These are phyloP conservation scores for Motacilla alba DNA, from an alignment of 2,113 vertebrate species.

Conservation along the genomic window DNA sequence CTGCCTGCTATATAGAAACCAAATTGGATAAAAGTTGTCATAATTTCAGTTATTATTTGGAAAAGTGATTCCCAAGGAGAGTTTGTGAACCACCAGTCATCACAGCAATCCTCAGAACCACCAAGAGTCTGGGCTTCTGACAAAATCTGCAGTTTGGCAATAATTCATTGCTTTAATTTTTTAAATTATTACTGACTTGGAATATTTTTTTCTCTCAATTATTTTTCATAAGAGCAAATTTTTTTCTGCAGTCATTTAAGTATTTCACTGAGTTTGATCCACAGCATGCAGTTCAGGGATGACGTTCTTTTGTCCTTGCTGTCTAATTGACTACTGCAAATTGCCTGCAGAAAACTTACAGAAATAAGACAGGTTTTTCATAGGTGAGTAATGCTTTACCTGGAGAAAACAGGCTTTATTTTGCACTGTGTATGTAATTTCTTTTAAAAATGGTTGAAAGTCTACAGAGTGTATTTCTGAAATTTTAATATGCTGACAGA, in stretches of 20 bases:
- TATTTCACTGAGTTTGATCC: background rate
- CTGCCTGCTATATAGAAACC: background rate
- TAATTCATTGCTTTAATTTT: background rate
- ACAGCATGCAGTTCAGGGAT: background rate
- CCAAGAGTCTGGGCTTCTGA: accelerated
- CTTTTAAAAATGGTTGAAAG: background rate
- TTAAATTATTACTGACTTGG: background rate
- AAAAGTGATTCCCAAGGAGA: background rate
- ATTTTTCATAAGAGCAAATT: background rate
- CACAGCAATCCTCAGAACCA: background rate
- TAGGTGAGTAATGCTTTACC: background rate
- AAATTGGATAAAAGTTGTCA: background rate
- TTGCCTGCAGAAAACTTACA: background rate
- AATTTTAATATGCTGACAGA: background rate
- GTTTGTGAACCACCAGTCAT: background rate
- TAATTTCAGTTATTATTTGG: background rate
- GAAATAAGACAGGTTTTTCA: background rate
- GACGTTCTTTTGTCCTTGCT: background rate
- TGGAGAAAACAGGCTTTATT: background rate
- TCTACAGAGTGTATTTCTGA: background rate
- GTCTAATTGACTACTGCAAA: background rate
- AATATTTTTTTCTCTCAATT: background rate
- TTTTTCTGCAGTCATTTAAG: background rate
- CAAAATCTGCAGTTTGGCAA: background rate
- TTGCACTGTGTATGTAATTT: background rate